Percentiles rank a stretch among this genome's conserved stretches.
Evolutionary conservation across 2,797 vertebrate genomes (phyloP).

Genomic region (Heterohyrax brucei): DNA sequence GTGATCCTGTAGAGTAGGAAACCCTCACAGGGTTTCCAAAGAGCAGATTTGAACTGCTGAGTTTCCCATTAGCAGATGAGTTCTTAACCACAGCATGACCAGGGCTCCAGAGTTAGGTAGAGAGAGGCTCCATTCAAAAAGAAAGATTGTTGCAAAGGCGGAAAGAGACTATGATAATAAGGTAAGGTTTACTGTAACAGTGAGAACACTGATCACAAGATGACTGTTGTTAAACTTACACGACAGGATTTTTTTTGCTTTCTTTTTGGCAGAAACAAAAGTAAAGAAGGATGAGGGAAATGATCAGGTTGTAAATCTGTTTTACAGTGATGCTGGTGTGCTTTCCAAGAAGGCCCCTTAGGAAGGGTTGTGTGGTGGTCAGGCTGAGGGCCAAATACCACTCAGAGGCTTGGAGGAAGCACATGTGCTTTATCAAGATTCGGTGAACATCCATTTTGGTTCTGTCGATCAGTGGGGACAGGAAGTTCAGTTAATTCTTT

Average conservation of each 20-base stretch:
- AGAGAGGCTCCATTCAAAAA: no score
- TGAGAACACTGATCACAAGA: not conserved
- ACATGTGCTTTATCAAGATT: not conserved
- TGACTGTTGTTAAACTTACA: not conserved
- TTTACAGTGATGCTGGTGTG: not conserved
- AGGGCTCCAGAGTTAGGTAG: no score
- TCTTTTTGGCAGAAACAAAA: not conserved
- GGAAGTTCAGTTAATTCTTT: not conserved
- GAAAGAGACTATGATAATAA: not conserved
- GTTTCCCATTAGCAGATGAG: no score
- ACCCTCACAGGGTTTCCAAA: no score
- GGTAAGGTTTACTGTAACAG: not conserved
- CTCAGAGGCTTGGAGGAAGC: not conserved
- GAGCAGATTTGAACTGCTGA: no score
- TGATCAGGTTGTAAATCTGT: not conserved
- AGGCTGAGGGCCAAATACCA: not conserved
- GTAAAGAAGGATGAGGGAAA: not conserved
- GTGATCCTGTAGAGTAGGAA: no score
- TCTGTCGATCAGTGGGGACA: not conserved
- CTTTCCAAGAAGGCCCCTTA: not conserved
- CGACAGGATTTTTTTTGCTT: not conserved
- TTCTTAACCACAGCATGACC: no score
- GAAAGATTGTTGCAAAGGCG: no score
- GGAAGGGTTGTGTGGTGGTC: not conserved
- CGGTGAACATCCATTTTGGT: not conserved